These are phyloP conservation scores for Osmerus mordax DNA, from an alignment of 2,113 vertebrate species.

Conservation along the genomic window DNA sequence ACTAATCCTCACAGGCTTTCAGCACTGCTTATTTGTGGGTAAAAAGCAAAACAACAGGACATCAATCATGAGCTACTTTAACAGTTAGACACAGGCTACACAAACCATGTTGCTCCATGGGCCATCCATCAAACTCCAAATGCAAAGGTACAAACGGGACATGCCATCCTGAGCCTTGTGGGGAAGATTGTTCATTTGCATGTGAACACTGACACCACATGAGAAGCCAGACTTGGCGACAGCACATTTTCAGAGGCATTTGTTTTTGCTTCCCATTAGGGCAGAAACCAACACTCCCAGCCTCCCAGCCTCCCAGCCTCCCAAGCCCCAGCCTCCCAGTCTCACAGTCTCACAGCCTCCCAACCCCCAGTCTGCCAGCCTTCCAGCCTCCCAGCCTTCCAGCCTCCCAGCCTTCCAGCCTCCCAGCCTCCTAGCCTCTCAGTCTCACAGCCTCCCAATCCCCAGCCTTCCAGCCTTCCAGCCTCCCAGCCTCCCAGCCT, in stretches of 20 bases:
- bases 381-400: background rate
- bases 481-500: slow-evolving; percentile 5
- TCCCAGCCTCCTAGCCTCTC: background rate
- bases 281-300: slow-evolving; percentile 10
- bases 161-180: slow-evolving; percentile 27
- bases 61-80: slow-evolving; percentile 37
- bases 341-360: slow-evolving; percentile 1
- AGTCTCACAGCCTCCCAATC: slow-evolving; percentile 5
- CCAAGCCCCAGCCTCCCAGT: slow-evolving; percentile 22
- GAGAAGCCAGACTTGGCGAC: slow-evolving; percentile 62
- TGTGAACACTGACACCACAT: slow-evolving; percentile 62
- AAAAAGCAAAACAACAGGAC: slow-evolving; percentile 36
- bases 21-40: slow-evolving; percentile 27
- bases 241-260: slow-evolving; percentile 51
- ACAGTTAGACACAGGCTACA: slow-evolving; percentile 32
- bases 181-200: slow-evolving; percentile 61
- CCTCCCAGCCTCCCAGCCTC: background rate
- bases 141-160: slow-evolving; percentile 11
- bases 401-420: slow-evolving; percentile 13
- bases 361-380: background rate
- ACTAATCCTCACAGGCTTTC: slow-evolving; percentile 15
- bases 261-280: slow-evolving; percentile 54
- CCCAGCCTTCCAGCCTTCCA: slow-evolving; percentile 7
- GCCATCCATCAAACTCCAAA: slow-evolving; percentile 50
- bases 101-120: slow-evolving; percentile 30